phyloP scores from a whole-genome alignment of 1,140 invertebrate genomes.

The Bombus ignitus region DNA sequence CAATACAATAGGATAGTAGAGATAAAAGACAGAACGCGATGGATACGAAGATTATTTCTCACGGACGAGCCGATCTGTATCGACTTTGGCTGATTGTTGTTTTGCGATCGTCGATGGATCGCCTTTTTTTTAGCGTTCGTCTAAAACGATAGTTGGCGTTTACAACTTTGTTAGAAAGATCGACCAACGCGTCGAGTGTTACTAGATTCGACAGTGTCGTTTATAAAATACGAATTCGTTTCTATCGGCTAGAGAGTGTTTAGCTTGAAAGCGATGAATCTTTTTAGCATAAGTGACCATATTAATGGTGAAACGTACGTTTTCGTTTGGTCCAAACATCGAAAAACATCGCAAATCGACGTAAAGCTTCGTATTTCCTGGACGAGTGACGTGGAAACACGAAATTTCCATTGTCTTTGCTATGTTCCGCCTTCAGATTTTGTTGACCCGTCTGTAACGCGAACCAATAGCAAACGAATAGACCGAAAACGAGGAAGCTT shows the following conservation, averaged over 20 bases:
- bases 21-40: constrained; percentile 28
- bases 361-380: background rate
- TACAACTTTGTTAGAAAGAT: background rate
- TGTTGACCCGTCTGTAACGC: background rate
- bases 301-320: background rate
- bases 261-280: constrained; percentile 25
- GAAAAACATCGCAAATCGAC: constrained; percentile 3
- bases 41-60: background rate
- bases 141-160: background rate
- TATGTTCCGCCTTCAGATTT: background rate
- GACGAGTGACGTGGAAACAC: too few relatives aligned
- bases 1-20: background rate
- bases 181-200: background rate
- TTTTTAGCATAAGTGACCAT: background rate
- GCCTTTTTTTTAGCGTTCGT: background rate
- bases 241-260: background rate
- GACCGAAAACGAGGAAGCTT: background rate
- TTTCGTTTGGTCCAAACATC: constrained; percentile 35
- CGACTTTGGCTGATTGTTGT: background rate
- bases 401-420: background rate
- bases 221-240: constrained; percentile 26
- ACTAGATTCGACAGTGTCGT: background rate
- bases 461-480: background rate
- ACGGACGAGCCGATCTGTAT: background rate
- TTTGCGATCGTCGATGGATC: background rate